phyloP scores from a whole-genome alignment of 2,888 invertebrate species.

The Plebejus melissa region DNA sequence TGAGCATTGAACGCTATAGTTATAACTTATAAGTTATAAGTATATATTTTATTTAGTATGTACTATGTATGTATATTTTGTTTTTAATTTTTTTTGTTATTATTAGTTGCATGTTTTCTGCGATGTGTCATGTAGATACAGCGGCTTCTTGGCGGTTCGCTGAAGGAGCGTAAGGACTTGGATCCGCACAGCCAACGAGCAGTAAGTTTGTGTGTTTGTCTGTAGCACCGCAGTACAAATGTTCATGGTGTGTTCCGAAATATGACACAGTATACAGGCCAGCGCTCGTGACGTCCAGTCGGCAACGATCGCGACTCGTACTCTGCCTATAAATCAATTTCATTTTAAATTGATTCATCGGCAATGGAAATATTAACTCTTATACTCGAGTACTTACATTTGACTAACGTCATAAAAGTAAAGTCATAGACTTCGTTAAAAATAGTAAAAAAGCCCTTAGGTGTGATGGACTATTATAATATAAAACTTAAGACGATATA shows the following conservation, averaged over 20 bases:
- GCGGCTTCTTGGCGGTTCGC: conserved; percentile 84
- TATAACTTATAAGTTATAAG: neutral
- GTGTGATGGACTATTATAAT: no score
- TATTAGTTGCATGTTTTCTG: conserved; percentile 52
- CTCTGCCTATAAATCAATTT: no score
- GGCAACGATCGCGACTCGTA: no score
- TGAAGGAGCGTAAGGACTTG: conserved; percentile 82
- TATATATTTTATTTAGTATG: neutral
- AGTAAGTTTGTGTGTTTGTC: conserved; percentile 73
- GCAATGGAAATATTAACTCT: no score
- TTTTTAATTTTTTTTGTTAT: conserved; percentile 48
- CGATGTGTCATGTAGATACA: conserved; percentile 80
- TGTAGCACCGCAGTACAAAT: conserved; percentile 3
- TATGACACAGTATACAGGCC: neutral
- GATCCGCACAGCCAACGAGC: conserved; percentile 82
- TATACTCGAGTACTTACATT: no score
- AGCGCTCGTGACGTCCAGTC: neutral
- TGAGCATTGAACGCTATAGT: neutral
- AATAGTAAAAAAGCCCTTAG: no score
- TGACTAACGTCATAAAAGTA: no score
- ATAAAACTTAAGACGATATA: no score
- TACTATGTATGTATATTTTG: conserved; percentile 30
- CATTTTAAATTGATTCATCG: no score
- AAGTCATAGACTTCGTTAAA: no score
- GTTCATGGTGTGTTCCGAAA: neutral